phyloP scores from a whole-genome alignment of 2,113 vertebrate species.

The Muntiacus reevesi region DNA sequence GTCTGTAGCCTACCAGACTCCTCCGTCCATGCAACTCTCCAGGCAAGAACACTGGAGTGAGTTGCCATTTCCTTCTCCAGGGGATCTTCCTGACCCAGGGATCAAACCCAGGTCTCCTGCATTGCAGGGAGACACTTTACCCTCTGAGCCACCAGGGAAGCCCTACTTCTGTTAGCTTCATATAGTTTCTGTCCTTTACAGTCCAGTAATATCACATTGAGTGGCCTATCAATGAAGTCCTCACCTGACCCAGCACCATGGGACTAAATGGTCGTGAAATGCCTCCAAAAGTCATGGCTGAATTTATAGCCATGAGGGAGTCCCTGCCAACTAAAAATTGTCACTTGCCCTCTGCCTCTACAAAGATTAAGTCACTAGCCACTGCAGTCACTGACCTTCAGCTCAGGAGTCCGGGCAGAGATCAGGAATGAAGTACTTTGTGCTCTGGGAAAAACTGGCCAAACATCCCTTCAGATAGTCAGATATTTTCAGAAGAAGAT shows the following conservation, averaged over 20 bases:
- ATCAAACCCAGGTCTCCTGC: rapidly evolving
- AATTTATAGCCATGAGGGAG: neutral
- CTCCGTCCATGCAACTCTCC: neutral
- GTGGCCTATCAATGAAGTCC: neutral
- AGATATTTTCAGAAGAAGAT: neutral
- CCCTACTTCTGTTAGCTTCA: neutral
- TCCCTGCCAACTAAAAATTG: neutral
- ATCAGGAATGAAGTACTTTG: neutral
- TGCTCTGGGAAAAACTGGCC: neutral
- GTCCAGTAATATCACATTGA: neutral
- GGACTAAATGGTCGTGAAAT: neutral
- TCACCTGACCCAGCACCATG: neutral
- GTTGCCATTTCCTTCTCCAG: neutral
- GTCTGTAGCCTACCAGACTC: neutral
- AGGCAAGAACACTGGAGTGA: neutral
- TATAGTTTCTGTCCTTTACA: neutral
- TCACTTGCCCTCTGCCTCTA: neutral
- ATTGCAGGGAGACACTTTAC: neutral
- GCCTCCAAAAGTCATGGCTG: neutral
- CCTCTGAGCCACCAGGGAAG: neutral
- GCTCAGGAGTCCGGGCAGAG: neutral
- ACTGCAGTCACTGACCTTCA: neutral
- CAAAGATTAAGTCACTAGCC: neutral
- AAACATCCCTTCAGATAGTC: neutral
- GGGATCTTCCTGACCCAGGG: neutral